Evolutionary conservation across 2,888 invertebrate species (phyloP), one percentile per base, ranked within the genome.

Genomic region (Ligdia adustata): DNA sequence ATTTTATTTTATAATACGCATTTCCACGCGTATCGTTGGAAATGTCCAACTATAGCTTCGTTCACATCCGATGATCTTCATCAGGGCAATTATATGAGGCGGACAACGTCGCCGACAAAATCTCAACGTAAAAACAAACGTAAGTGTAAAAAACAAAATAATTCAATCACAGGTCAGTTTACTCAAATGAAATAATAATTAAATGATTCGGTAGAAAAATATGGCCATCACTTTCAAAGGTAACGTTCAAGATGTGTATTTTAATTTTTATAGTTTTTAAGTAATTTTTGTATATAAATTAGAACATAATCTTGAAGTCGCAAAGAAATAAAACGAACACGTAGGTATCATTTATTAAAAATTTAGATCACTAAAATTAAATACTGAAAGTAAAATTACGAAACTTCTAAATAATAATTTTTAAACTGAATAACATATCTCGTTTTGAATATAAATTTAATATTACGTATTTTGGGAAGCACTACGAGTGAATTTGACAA

Each of bases 121-220:
- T n/a, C n/a, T n/a, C n/a, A n/a, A n/a, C n/a, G n/a, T n/a, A n/a
- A n/a, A n/a, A n/a, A n/a, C n/a, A n/a, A n/a, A n/a, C n/a, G n/a
- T n/a, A n/a, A n/a, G n/a, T n/a, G n/a, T n/a, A n/a, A n/a, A n/a
- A n/a, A n/a, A n/a, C n/a, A n/a, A n/a, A n/a, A n/a, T n/a, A n/a
- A n/a, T n/a, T n/a, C n/a, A n/a, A n/a, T n/a, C n/a, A n/a, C n/a
- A n/a, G n/a, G n/a, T n/a, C n/a, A n/a, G n/a, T n/a, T n/a, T n/a
- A n/a, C n/a, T n/a, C n/a, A n/a, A n/a, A n/a, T n/a, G n/a, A n/a
- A n/a, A n/a, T n/a, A n/a, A n/a, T n/a, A n/a, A n/a, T n/a, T n/a
- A n/a, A 22, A 41, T 26, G 41, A 37, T 48, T 48, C 42, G 41
- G 41, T 16, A n/a, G 22, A 18, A 27, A 38, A 12, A 41, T 45